Conservation (phyloP, 1,140 invertebrate species). For the Agrilus planipennis region DNA sequence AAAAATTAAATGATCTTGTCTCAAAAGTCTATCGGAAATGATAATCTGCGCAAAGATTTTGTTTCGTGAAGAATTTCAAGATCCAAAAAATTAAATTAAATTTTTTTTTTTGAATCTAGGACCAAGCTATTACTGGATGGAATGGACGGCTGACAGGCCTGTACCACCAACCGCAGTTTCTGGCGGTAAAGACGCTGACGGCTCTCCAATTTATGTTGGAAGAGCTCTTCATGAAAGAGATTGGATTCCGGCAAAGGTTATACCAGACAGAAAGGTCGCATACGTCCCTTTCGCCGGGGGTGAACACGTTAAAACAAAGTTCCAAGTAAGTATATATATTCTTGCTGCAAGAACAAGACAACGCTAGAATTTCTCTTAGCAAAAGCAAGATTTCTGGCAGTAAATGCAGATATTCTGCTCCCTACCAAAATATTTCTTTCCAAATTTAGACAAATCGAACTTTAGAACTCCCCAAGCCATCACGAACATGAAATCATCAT, state of each 20-base stretch:
- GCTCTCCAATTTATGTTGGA: constrained; percentile 60
- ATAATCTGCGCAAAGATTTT: no score
- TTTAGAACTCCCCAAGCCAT: no score
- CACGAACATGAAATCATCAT: no score
- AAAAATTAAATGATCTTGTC: no score
- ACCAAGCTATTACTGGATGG: constrained; percentile 30
- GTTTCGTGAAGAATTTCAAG: no score
- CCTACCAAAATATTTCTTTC: neutral
- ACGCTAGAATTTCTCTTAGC: neutral
- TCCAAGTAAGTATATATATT: constrained; percentile 3
- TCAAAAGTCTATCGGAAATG: no score
- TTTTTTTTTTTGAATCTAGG: no score
- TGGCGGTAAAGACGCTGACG: constrained; percentile 59
- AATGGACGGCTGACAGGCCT: constrained; percentile 14
- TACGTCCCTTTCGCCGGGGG: constrained; percentile 50
- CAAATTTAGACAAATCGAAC: no score
- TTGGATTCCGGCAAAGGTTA: constrained; percentile 63
- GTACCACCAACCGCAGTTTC: constrained; percentile 40
- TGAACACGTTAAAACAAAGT: constrained; percentile 1
- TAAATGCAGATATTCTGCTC: neutral
- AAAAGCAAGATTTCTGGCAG: neutral
- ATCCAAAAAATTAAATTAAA: no score
- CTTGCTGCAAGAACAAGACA: neutral
- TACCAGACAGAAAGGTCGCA: constrained; percentile 48
- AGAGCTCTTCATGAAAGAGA: constrained; percentile 59